Evolutionary conservation across 2,113 vertebrate species (phyloP), one percentile per base, ranked within the genome.

Genomic region (Gasterosteus aculeatus): DNA sequence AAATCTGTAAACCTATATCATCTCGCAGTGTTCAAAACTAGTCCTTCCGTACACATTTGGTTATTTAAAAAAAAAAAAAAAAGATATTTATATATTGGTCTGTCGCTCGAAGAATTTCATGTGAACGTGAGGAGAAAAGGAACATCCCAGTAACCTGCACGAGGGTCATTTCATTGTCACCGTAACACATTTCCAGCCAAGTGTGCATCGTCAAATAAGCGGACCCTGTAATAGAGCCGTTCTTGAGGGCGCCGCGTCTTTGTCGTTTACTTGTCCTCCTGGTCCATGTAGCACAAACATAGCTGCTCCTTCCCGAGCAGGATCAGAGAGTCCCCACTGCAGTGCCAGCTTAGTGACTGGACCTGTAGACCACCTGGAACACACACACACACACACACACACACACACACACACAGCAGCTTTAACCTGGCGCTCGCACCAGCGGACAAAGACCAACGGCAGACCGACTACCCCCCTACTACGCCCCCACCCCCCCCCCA

Each of bases 241-340:
- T 68, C 10, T 69, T 15, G 10, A 47, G 68, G 15, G 0, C 33
- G 59, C n/a, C 64, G 53, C 58, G 15, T 67, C 35, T 61, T 41
- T 57, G 19, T 26, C 0, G 29, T 78, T 78, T 56, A 90, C 68
- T 87, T 75, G 39, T 89, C 80, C 15, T 90, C 89, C 35, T 92
- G 85, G 16, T 96, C 96, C 85, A 98, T 93, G 90, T 96, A 98
- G 74, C 97, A 99, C 67, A 99, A 86, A 67, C 97, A 99, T 59
- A 98, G 94, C 82, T 95, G 94, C 6, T 99, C 97, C 83, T 98
- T 99, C 22, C 96, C 95, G 44, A 97, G 77, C 11, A 99, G 93
- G 3, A 92, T 89, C 78, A 99, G 53, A 2, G 94, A 93, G 51
- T 96, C 93, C 29, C 97, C 97, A 0, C 77, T 94, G 54, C 82